A percentile compares a stretch with the other conserved stretches of the same genome.
Evolutionary conservation across 1,140 invertebrate genomes (phyloP).

Genomic region (Xylocopa sonorina): DNA sequence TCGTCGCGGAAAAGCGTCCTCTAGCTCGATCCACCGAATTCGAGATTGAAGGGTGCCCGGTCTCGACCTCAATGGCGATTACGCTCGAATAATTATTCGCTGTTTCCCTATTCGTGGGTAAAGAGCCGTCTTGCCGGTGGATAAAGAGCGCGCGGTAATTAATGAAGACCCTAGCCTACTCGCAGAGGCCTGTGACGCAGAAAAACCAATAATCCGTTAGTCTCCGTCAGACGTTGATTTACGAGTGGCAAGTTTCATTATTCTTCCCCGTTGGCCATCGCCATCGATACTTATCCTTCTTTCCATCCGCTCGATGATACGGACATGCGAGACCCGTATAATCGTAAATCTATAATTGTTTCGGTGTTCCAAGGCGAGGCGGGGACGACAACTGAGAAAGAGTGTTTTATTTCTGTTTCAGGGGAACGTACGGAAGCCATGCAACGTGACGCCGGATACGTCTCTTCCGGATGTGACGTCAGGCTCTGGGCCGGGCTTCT

Average conservation of each 20-base stretch:
- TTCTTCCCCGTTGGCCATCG: slow-evolving; percentile 19
- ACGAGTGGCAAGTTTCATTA: slow-evolving; percentile 59
- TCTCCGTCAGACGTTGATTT: slow-evolving; percentile 60
- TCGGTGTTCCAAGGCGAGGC: background rate
- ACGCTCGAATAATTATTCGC: slow-evolving; percentile 20
- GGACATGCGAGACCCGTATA: background rate
- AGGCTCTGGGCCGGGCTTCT: slow-evolving; percentile 66
- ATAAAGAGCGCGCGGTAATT: slow-evolving; percentile 50
- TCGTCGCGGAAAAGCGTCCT: background rate
- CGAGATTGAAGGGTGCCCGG: too few relatives aligned
- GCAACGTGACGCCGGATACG: slow-evolving; percentile 78
- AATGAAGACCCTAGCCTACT: slow-evolving; percentile 53
- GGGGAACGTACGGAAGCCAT: slow-evolving; percentile 81
- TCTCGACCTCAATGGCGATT: too few relatives aligned
- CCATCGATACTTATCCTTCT: background rate
- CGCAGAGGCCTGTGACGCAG: slow-evolving; percentile 10
- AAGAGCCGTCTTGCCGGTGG: background rate
- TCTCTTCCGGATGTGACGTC: slow-evolving; percentile 68
- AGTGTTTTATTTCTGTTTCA: slow-evolving; percentile 68
- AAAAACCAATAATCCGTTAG: slow-evolving; percentile 60
- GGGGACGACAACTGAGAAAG: slow-evolving; percentile 6
- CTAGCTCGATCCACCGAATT: too few relatives aligned
- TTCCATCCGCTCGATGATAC: too few relatives aligned
- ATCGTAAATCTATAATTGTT: slow-evolving; percentile 35
- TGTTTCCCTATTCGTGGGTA: background rate